Percentiles rank a stretch among this genome's conserved stretches.
Conservation (phyloP, 2,888 invertebrate species). For the Entomobrya proxima region DNA sequence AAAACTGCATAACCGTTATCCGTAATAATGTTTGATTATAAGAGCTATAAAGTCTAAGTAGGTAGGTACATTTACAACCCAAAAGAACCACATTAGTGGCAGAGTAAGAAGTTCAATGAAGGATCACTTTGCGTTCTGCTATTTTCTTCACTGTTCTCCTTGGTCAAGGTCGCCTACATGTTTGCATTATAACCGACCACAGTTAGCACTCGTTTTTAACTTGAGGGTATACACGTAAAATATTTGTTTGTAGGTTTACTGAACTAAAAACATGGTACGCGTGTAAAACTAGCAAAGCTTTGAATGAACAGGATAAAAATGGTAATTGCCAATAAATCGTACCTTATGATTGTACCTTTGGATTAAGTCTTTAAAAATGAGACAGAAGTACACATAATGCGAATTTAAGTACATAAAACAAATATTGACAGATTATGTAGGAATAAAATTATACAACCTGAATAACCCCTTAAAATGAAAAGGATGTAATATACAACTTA, state of each 20-base stretch:
- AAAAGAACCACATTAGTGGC: background rate
- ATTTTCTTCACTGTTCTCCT: background rate
- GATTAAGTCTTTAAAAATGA: too few species aligned
- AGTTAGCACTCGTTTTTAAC: background rate
- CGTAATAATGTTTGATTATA: too few species aligned
- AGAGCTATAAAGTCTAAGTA: background rate
- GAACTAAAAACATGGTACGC: background rate
- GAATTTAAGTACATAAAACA: too few species aligned
- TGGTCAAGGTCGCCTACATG: slow-evolving; percentile 36
- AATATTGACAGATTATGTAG: background rate
- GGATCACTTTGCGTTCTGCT: background rate
- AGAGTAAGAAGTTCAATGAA: background rate
- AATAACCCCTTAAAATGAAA: too few species aligned
- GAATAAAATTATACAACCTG: background rate
- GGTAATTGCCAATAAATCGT: slow-evolving; percentile 11
- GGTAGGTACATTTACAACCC: background rate
- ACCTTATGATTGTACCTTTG: too few species aligned
- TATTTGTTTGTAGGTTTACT: background rate
- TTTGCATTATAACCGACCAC: background rate
- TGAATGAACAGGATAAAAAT: background rate
- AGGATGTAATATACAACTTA: too few species aligned
- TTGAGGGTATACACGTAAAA: background rate
- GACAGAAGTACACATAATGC: too few species aligned
- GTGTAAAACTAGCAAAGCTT: background rate
- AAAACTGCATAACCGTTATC: background rate